Percentiles rank a stretch among this genome's conserved stretches.
phyloP scores from a whole-genome alignment of 2,113 vertebrate species.

The Malurus elegans region DNA sequence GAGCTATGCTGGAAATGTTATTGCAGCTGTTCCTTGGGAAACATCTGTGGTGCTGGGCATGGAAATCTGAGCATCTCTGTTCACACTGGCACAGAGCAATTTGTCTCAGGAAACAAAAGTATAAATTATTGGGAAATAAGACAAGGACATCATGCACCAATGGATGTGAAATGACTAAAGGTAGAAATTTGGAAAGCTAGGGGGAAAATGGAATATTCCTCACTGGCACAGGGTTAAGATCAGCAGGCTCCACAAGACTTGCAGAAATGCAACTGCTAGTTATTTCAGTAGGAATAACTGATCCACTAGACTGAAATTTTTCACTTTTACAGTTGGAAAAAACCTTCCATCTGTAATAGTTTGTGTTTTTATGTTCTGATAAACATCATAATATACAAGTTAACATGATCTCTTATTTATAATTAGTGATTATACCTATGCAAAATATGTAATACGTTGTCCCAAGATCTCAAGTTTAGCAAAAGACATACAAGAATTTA shows the following conservation, averaged over 20 bases:
- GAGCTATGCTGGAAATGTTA: conserved; percentile 31
- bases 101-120: neutral
- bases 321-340: neutral
- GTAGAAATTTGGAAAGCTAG: neutral
- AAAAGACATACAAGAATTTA: neutral
- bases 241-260: neutral
- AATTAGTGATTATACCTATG: neutral
- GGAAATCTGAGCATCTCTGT: neutral
- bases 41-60: neutral
- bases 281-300: neutral
- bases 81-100: neutral
- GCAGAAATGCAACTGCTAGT: neutral
- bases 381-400: neutral
- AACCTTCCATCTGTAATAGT: neutral
- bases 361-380: neutral
- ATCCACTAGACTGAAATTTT: neutral
- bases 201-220: neutral
- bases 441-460: neutral
- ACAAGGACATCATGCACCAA: neutral
- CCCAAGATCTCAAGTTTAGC: neutral
- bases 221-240: neutral
- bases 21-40: conserved; percentile 50
- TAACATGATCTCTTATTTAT: neutral
- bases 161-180: neutral
- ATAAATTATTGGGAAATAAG: neutral